Conservation (phyloP, 92 coral and sea anemone species). For the Umimayanthus chanpuru region DNA sequence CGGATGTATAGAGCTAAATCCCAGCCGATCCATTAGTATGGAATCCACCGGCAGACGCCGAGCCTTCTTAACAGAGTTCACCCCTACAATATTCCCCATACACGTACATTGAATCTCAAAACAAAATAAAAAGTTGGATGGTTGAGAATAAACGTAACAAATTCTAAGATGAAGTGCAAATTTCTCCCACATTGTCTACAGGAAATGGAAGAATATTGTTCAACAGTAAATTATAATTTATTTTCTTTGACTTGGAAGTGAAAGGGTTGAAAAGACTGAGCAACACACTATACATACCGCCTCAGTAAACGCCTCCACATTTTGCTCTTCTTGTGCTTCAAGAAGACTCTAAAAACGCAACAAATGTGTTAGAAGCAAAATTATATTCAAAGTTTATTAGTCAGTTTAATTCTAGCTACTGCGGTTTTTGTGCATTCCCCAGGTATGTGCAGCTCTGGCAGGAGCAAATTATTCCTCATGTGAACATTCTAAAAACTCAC, state of each 20-base stretch:
- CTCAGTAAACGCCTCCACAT: constrained; percentile 94
- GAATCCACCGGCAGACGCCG: too few species aligned
- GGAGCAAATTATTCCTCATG: too few species aligned
- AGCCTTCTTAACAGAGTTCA: too few species aligned
- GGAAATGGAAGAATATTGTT: neutral
- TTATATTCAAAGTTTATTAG: neutral
- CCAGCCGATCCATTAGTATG: too few species aligned
- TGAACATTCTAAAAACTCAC: too few species aligned
- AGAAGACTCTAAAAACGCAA: constrained; percentile 66
- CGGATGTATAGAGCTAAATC: too few species aligned
- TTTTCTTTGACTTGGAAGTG: neutral
- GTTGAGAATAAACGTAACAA: neutral
- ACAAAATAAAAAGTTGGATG: neutral
- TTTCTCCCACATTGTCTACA: neutral
- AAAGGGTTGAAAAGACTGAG: neutral
- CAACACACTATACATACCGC: constrained; percentile 81
- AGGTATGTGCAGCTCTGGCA: neutral
- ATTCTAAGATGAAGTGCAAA: too few species aligned
- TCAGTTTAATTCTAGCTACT: neutral
- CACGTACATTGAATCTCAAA: neutral
- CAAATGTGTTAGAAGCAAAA: neutral
- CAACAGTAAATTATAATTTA: too few species aligned
- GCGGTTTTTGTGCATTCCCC: neutral
- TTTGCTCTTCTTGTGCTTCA: constrained; percentile 95
- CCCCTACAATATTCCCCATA: neutral